Conservation (phyloP, 2,113 vertebrate species). For the Brachionichthys hirsutus region DNA sequence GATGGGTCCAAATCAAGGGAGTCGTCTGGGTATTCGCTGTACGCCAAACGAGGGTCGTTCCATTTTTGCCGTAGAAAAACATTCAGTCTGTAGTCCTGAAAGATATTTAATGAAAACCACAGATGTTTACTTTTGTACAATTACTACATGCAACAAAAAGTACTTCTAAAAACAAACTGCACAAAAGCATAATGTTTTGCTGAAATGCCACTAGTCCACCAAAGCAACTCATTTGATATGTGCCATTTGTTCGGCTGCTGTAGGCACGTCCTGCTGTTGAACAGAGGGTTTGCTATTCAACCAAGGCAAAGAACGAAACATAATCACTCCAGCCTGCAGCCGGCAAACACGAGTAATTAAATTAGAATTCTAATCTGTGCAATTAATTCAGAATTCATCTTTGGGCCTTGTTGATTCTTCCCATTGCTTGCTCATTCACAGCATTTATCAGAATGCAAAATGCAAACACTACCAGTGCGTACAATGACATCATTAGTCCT, state of each 20-base stretch:
- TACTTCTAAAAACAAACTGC: too few species aligned
- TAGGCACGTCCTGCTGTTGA: slow-evolving; percentile 6
- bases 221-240: neutral
- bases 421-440: slow-evolving; percentile 3
- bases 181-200: too few species aligned
- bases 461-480: slow-evolving; percentile 3
- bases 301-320: too few species aligned
- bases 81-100: slow-evolving; percentile 90
- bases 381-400: slow-evolving; percentile 39
- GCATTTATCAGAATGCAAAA: slow-evolving; percentile 29
- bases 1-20: slow-evolving; percentile 91
- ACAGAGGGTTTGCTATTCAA: neutral
- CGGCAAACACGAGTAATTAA: slow-evolving; percentile 12
- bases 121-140: too few species aligned
- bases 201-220: neutral
- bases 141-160: too few species aligned
- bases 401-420: slow-evolving; percentile 10
- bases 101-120: too few species aligned
- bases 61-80: slow-evolving; percentile 92
- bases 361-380: slow-evolving; percentile 31
- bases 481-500: slow-evolving; percentile 33
- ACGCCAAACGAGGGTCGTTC: slow-evolving; percentile 91
- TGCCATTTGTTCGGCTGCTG: neutral
- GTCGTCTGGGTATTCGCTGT: slow-evolving; percentile 88
- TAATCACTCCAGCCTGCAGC: slow-evolving; percentile 10